These are phyloP conservation scores for Aethes cnicana DNA, from an alignment of 2,888 invertebrate species.

Conservation along the genomic window DNA sequence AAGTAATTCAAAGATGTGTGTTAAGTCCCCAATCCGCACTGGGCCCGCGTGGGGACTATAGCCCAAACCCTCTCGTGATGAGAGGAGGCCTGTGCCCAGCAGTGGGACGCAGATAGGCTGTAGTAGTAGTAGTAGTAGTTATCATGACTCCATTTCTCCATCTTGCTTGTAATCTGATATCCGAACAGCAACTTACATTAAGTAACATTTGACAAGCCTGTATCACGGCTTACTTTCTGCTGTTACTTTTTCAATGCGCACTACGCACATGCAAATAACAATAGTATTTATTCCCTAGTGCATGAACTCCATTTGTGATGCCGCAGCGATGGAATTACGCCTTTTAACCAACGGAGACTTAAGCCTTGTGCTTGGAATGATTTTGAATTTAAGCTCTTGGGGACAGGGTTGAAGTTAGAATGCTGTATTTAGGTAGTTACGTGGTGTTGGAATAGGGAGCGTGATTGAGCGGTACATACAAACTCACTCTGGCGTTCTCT, in stretches of 20 bases:
- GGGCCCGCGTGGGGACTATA: too few species aligned
- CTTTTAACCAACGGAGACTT: background rate
- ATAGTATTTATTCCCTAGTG: background rate
- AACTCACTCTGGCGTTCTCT: constrained; percentile 48
- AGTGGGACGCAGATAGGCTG: background rate
- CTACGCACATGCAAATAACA: background rate
- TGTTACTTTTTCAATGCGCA: background rate
- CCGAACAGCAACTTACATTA: constrained; percentile 22
- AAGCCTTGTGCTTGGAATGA: background rate
- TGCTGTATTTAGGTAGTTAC: constrained; percentile 1
- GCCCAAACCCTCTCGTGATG: too few species aligned
- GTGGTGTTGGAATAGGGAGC: background rate
- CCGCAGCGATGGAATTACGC: background rate
- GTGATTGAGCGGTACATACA: constrained; percentile 54
- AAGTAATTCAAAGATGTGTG: too few species aligned
- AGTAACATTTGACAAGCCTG: constrained; percentile 2
- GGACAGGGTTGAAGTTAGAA: constrained; percentile 1
- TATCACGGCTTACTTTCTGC: constrained; percentile 4
- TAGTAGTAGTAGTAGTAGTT: background rate
- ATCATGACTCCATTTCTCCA: constrained; percentile 14
- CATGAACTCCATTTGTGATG: background rate
- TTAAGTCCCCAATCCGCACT: background rate
- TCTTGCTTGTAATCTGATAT: constrained; percentile 20
- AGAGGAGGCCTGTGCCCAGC: too few species aligned
- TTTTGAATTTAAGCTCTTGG: background rate